Base-by-base conservation (phyloP, 2,797 vertebrate genomes). In the Sciurus carolinensis region DNA sequence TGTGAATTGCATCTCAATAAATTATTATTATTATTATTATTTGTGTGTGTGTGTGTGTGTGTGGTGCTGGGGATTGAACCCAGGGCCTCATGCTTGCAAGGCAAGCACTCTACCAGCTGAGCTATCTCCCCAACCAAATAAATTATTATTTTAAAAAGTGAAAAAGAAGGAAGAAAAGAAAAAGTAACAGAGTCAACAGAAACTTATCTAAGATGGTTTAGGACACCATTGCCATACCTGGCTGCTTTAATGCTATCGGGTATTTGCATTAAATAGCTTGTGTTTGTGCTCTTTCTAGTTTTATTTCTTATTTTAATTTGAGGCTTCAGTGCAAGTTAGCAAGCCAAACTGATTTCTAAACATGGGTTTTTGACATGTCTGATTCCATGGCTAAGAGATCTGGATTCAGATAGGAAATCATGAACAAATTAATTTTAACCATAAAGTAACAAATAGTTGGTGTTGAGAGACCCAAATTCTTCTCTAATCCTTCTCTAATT, bases 321-420 rank as follows among this genome's bases (percentile, higher is more conserved):
- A 95, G 28, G 69, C 47, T 96, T 96, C 76, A 72, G 36, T 33
- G 39, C 62, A 97, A 95, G 66, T 86, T 42, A 76, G 52, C 66
- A 42, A 95, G 44, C 36, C 80, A 91, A 92, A 86, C 13, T 72
- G 33, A 89, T 62, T 81, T 7, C 79, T 39, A 86, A 44, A 86
- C 50, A 72, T 52, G 42, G 79, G 52, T 92, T 87, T 57, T 75
- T 75, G 71, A 87, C 44, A 64, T 79, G 82, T 77, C 75, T 47
- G 24, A 91, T 67, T 91, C 59, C 87, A 64, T 73, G 69, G 50
- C 36, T 79, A 91, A 87, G 44, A 44, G 75, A 86, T 88, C 28
- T 39, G 13, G 62, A 95, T 36, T 97, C 69, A 82, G 62, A 86
- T 15, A 91, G 52, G 73, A 95, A 94, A 80, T 76, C 42, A 26